Percentiles rank a stretch among this genome's conserved stretches.
Evolutionary conservation across 2,797 vertebrate species (phyloP).

Genomic region (Poeciliopsis turneri): DNA sequence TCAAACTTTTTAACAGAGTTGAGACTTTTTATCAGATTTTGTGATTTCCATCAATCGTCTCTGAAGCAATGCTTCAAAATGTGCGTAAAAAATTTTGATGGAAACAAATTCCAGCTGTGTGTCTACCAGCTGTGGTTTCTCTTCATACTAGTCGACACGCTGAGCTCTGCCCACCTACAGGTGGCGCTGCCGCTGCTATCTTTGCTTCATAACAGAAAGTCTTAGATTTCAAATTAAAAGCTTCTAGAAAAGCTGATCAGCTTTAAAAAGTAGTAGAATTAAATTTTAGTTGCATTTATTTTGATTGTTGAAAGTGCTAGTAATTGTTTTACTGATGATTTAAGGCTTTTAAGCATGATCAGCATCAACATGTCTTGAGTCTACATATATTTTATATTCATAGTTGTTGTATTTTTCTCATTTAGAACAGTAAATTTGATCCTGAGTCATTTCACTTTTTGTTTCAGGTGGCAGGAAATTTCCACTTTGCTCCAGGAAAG

Average conservation of each 20-base stretch:
- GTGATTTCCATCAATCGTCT: too few relatives aligned
- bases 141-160: too few relatives aligned
- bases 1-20: too few relatives aligned
- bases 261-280: background rate
- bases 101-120: background rate
- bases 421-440: background rate
- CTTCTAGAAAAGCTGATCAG: background rate
- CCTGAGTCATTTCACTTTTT: background rate
- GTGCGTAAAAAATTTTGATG: too few relatives aligned
- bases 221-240: background rate
- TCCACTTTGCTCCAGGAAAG: constrained; percentile 98
- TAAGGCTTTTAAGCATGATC: background rate
- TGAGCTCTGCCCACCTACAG: background rate
- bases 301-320: background rate
- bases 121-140: too few relatives aligned
- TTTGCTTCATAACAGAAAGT: background rate
- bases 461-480: constrained; percentile 94
- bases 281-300: background rate
- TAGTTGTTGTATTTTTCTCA: background rate
- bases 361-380: background rate
- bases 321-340: background rate
- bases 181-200: background rate
- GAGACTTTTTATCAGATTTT: too few relatives aligned
- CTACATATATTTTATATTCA: background rate
- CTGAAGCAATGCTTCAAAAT: too few relatives aligned